Conservation (phyloP, 2,113 vertebrate genomes). For the Psilopsiagon aurifrons region DNA sequence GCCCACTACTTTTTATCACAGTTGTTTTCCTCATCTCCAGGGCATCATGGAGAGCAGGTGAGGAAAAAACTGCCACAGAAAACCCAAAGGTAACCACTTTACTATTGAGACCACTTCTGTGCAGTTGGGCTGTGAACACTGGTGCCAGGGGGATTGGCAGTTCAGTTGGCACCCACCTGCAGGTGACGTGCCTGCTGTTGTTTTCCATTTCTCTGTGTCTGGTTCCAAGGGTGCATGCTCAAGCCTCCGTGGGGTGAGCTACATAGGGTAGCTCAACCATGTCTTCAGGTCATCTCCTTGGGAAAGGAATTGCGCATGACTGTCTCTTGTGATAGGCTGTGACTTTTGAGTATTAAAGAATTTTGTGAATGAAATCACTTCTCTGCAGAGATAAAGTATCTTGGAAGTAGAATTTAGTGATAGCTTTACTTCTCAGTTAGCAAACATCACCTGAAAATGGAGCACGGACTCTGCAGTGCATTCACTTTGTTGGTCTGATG, state of each 20-base stretch:
- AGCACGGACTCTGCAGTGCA: fast-evolving
- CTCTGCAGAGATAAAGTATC: not conserved
- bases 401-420: not conserved
- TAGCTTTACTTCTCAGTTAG: not conserved
- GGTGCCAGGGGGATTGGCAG: not conserved
- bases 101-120: not conserved
- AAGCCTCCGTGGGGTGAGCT: not conserved
- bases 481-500: not conserved
- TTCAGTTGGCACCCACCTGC: not conserved
- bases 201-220: not conserved
- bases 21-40: not conserved
- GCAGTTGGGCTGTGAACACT: not conserved
- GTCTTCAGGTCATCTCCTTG: not conserved
- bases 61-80: not conserved
- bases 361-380: not conserved
- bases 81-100: not conserved
- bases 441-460: not conserved
- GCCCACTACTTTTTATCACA: not conserved
- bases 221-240: not conserved
- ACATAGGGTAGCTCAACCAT: not conserved
- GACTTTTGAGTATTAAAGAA: not conserved
- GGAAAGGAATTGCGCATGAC: not conserved
- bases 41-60: not conserved
- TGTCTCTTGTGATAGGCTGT: not conserved
- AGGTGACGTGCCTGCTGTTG: not conserved